These are phyloP conservation scores for Trissolcus basalis DNA, from an alignment of 1,140 invertebrate species.

Conservation along the genomic window DNA sequence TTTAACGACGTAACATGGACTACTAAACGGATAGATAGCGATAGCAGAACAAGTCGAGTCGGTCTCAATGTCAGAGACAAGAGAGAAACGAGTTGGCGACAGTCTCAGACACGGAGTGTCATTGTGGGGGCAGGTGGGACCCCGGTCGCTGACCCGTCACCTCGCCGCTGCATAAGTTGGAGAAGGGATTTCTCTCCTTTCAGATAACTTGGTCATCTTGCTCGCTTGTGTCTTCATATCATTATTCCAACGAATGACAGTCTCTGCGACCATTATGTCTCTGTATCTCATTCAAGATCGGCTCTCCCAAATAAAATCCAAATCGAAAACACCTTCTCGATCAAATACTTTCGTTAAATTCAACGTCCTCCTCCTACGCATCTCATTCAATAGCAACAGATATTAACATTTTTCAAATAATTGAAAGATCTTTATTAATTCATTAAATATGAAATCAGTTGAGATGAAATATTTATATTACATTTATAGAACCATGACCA, in stretches of 20 bases:
- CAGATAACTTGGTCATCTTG: not conserved
- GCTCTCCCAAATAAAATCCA: too few relatives aligned
- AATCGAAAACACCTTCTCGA: too few relatives aligned
- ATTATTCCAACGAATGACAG: conserved; percentile 15
- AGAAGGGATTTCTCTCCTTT: not conserved
- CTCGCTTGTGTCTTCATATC: conserved; percentile 14
- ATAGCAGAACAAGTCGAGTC: conserved; percentile 54
- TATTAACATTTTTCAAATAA: too few relatives aligned
- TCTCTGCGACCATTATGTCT: conserved; percentile 20
- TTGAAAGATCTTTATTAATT: too few relatives aligned
- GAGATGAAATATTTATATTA: too few relatives aligned
- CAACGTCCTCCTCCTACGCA: too few relatives aligned
- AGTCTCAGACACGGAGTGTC: conserved; percentile 44
- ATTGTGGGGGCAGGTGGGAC: conserved; percentile 58
- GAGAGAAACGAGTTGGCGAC: conserved; percentile 51
- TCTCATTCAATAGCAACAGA: too few relatives aligned
- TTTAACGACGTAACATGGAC: conserved; percentile 50
- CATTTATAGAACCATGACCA: too few relatives aligned
- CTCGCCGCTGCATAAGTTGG: conserved; percentile 37
- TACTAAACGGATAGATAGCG: conserved; percentile 56
- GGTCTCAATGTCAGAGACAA: conserved; percentile 58
- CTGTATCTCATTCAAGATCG: too few relatives aligned
- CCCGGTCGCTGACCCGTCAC: conserved; percentile 64
- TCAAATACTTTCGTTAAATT: too few relatives aligned
- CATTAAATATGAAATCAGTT: too few relatives aligned